Evolutionary conservation across 2,888 invertebrate species (phyloP), one percentile per base, ranked within the genome.

Genomic region (Elegia similella): DNA sequence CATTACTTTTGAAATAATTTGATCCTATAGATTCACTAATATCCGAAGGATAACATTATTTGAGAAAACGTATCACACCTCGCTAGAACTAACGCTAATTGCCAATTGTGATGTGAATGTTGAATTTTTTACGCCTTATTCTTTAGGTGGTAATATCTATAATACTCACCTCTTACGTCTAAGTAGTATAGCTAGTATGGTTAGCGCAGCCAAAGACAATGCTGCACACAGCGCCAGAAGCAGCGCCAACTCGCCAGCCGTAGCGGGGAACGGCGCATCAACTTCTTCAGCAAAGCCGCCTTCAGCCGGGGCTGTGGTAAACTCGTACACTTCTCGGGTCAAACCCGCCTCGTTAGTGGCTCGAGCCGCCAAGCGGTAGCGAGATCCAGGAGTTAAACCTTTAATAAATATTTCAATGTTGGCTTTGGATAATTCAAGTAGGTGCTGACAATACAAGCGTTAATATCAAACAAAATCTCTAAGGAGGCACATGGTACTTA

Each of bases 321-420:
- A 93, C 72, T 93, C 93, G 69, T 92, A 94, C 55, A 93, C 92
- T 62, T 93, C 93, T 0, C 93, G 88, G 52, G 93, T 93, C 85
- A 92, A 92, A 0, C 93, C 94, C 6, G 94, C 94, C 72, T 94
- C 94, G 72, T 93, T 94, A 7, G 92, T 92, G 29, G 93, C 94
- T 0, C 93, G 91, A 44, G 93, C 92, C 47, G 93, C 92, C 32
- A 94, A 84, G 55, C 93, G 93, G 75, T 93, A 94, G 76, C 94
- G 91, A 48, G 93, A 93, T 0, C 93, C 93, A 10, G 93, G 92
- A 12, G 85, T 78, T 62, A 94, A 81, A 52, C 90, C 90, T 62
- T 59, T 1, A 6, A 23, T 23, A 23, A 23, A 23, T 23, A 23
- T 23, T 23, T 23, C 23, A 23, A 5, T 23, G 23, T 23, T 23